These are phyloP conservation scores for Bursaphelenchus okinawaensis DNA, from an alignment of 2,888 invertebrate species.

Conservation along the genomic window DNA sequence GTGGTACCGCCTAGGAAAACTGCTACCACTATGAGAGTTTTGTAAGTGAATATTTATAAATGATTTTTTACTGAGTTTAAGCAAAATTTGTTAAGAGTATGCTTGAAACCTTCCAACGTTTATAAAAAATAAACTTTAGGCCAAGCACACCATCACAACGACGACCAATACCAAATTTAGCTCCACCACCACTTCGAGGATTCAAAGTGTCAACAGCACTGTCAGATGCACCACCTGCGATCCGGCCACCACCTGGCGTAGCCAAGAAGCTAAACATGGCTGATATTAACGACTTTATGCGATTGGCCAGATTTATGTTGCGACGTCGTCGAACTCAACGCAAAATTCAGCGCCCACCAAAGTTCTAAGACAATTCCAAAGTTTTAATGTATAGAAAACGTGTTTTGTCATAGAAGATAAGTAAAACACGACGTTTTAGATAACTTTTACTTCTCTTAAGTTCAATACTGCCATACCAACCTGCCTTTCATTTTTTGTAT, in stretches of 20 bases:
- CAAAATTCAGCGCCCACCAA: background rate
- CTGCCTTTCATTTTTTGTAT: no score
- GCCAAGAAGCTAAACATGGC: constrained; percentile 1
- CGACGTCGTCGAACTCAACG: background rate
- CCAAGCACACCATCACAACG: background rate
- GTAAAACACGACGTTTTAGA: no score
- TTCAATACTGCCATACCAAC: no score
- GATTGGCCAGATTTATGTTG: background rate
- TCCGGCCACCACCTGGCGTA: background rate
- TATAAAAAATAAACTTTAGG: no score
- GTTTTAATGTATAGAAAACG: no score
- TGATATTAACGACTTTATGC: background rate
- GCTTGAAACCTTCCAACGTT: no score
- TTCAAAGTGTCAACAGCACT: background rate
- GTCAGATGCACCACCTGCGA: background rate
- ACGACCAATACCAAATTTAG: background rate
- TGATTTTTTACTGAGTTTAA: no score
- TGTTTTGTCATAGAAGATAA: no score
- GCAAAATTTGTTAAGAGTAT: no score
- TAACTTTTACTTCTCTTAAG: no score
- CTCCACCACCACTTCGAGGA: background rate
- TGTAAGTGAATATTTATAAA: no score
- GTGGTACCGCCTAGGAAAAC: background rate
- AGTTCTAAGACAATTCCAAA: no score
- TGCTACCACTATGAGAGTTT: background rate